phyloP scores from a whole-genome alignment of 2,113 vertebrate genomes.

The Chinchilla lanigera region DNA sequence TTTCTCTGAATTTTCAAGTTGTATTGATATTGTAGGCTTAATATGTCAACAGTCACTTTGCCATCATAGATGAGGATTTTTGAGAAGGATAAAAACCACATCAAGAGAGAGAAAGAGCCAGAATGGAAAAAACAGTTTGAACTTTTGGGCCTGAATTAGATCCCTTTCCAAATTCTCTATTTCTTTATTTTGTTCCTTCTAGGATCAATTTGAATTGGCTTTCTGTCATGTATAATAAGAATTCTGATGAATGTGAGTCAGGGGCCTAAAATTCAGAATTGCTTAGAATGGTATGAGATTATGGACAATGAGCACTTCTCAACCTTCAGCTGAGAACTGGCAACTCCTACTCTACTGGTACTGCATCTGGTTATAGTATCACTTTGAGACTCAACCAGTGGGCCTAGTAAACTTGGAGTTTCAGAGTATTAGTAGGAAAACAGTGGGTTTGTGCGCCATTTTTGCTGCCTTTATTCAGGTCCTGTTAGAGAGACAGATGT shows the following conservation, averaged over 20 bases:
- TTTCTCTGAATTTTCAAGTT: background rate
- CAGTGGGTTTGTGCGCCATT: background rate
- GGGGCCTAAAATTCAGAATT: background rate
- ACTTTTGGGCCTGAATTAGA: background rate
- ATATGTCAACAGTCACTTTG: background rate
- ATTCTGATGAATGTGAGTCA: background rate
- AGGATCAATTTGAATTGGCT: background rate
- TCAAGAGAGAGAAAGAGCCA: background rate
- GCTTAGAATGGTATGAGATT: background rate
- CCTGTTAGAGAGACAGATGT: background rate
- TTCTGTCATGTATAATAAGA: constrained; percentile 4
- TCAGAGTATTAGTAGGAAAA: background rate
- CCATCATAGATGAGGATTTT: background rate
- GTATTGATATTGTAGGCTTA: background rate
- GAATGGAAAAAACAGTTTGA: background rate
- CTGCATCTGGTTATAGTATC: background rate
- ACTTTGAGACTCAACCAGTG: background rate
- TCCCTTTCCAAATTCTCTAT: background rate
- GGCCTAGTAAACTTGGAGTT: background rate
- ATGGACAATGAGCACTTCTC: background rate
- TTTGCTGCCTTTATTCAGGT: background rate
- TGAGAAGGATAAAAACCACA: background rate
- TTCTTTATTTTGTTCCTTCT: background rate
- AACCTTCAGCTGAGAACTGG: background rate
- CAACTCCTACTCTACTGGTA: background rate